Base-by-base conservation (phyloP, 64 coral and sea anemone genomes). In the Orbicella faveolata region DNA sequence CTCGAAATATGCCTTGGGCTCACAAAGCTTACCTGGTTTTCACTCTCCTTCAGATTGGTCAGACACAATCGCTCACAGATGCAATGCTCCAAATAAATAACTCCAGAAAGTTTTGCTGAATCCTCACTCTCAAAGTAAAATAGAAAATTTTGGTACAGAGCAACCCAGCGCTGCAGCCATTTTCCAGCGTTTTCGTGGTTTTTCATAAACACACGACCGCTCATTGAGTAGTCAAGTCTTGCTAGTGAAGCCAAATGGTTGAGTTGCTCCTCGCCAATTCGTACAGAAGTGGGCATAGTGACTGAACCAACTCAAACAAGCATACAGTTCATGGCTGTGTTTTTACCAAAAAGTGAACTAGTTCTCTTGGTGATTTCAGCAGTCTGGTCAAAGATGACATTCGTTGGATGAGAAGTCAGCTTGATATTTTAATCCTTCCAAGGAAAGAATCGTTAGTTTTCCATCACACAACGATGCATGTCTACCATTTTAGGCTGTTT, bases 81-180 rank as follows among this genome's bases (percentile, higher is more conserved):
- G 11, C 92, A 94, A 86, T 98, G 96, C 74, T 98, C 96, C 78
- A 98, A 81, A 39, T 89, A 89, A 48, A 98, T 84, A 25, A 84
- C 81, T 74, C 96, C 96, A 59, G 89, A 88, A 79, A 94, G 73
- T 81, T 98, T 98, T 15, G 92, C 48, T 6, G 92, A 82, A 65
- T 98, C 96, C 75, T 98, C 89, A 75, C 63, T 98, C 25, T 98
- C 96, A 75, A 92, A 98, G 65, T 90, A 94, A 75, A 98, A 98
- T 44, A 98, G 57, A 75, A 98, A 98, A 78, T 98, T 98, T 70
- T 98, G 96, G 79, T 98, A 98, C 11, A 98, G 74, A 10, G 89
- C 89, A 78, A 87, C 90, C 93, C 89, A 98, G 73, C 94, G 94
- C 26, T 89, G 79, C 20, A 94, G 86, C 96, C 96, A 98, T 89